These are phyloP conservation scores for Oscheius onirici DNA, from an alignment of 2,888 invertebrate genomes.

Conservation along the genomic window DNA sequence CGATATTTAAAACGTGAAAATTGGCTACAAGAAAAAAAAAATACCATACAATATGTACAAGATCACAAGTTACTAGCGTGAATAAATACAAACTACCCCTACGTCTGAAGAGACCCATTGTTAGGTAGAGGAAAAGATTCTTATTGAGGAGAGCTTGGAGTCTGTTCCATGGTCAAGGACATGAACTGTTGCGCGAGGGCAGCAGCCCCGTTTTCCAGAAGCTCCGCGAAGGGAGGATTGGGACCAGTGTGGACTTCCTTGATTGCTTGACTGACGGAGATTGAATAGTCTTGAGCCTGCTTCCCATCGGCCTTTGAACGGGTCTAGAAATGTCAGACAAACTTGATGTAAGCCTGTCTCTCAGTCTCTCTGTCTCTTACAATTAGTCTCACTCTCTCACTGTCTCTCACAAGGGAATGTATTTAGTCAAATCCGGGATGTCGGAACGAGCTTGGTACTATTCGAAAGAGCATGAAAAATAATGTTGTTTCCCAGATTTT, in stretches of 20 bases:
- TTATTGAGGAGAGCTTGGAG: background rate
- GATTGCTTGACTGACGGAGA: conserved; percentile 11
- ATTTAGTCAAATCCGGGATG: no score
- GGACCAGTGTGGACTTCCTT: conserved; percentile 10
- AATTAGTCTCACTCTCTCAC: no score
- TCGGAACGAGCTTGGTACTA: no score
- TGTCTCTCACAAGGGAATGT: no score
- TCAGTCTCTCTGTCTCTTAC: no score
- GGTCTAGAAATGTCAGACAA: background rate
- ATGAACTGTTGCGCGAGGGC: conserved; percentile 29
- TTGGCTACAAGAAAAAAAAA: background rate
- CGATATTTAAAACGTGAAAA: background rate
- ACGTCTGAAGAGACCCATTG: conserved; percentile 21
- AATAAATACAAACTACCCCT: conserved; percentile 10
- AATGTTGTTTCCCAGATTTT: no score
- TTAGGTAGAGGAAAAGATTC: background rate
- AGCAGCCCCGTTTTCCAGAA: conserved; percentile 21
- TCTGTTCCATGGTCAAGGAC: conserved; percentile 7
- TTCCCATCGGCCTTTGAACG: conserved; percentile 16
- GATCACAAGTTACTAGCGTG: background rate
- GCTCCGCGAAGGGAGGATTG: conserved; percentile 21
- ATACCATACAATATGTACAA: background rate
- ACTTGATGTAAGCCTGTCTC: no score
- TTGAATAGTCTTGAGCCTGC: background rate
- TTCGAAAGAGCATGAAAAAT: no score